Base-by-base conservation (phyloP, 2,888 invertebrate species). In the Plemyria rubiginata region DNA sequence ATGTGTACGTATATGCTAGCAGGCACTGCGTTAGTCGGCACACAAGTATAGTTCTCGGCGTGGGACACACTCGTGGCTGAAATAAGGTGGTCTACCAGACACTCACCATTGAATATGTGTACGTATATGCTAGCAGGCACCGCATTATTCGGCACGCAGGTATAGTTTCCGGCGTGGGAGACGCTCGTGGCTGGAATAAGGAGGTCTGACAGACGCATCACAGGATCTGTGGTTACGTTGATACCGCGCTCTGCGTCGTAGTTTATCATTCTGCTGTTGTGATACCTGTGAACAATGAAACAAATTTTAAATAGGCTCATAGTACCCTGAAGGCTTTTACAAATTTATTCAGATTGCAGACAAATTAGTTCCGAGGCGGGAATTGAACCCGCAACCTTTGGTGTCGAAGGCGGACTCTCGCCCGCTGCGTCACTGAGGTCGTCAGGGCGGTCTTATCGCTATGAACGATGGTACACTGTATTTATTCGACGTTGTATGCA, bases 211-310 rank as follows among this genome's bases (percentile, higher is more conserved):
- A 94, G 94, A 75, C 96, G 94, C 81, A 95, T 95, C 58, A 94
- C 93, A 41, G 95, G 91, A 76, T 97, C 97, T 6, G 97, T 97
- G 64, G 96, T 97, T 58, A 98, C 97, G 85, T 97, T 97, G 80
- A 97, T 96, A 60, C 97, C 97, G 65, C 96, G 95, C 80, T 97
- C 97, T 48, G 94, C 94, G 89, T 98, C 97, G 88, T 97, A 98
- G 94, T 98, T 98, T 84, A 98, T 97, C 97, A 98, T 97, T 71
- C 97, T 95, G 81, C 96, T 96, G 90, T 97, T 97, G 91, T 97
- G 96, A 85, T 97, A 97, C 95, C 95, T 95, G 87, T 73, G 43
- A 62, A 67, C 51, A 36, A 61, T 3, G 11, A 45, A 8, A 45
- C 13, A 15, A 45, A 32, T 32, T 8, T 32, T 1, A 0, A 4